These are phyloP conservation scores for Danio jaintianensis DNA, from an alignment of 2,797 vertebrate species.

Conservation along the genomic window DNA sequence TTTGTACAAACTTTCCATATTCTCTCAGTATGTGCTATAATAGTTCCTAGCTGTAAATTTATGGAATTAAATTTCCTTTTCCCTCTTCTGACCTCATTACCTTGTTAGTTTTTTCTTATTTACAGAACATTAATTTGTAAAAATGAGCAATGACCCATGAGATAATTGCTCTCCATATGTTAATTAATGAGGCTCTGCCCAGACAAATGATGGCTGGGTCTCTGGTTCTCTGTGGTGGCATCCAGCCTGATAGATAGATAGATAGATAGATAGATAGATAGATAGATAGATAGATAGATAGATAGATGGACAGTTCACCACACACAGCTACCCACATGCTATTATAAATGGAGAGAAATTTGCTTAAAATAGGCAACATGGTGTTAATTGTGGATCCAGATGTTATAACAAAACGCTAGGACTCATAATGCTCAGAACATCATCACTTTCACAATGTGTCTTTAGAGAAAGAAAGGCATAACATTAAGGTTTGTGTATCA, in stretches of 20 bases:
- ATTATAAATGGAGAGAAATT: background rate
- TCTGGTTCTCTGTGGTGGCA: conserved; percentile 38
- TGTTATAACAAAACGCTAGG: background rate
- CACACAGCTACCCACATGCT: background rate
- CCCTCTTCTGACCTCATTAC: conserved; percentile 22
- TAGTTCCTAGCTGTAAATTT: background rate
- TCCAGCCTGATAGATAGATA: conserved; percentile 42
- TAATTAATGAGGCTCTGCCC: conserved; percentile 58
- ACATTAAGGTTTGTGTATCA: background rate
- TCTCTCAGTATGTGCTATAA: background rate
- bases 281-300: conserved; percentile 35
- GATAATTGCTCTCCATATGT: conserved; percentile 65
- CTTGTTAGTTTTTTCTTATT: conserved; percentile 48
- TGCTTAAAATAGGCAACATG: background rate
- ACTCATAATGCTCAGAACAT: background rate
- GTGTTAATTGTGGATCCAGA: background rate
- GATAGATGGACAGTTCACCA: conserved; percentile 28
- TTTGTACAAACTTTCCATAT: too few relatives aligned
- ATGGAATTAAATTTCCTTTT: background rate
- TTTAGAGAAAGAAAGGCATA: background rate
- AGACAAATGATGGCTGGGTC: conserved; percentile 44
- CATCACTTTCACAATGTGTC: background rate
- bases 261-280: conserved; percentile 34
- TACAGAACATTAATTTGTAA: conserved; percentile 54
- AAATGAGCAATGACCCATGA: conserved; percentile 51